Percentiles rank a stretch among this genome's conserved stretches.
Evolutionary conservation across 2,888 invertebrate genomes (phyloP).

Genomic region (Nemotelus nigrinus): DNA sequence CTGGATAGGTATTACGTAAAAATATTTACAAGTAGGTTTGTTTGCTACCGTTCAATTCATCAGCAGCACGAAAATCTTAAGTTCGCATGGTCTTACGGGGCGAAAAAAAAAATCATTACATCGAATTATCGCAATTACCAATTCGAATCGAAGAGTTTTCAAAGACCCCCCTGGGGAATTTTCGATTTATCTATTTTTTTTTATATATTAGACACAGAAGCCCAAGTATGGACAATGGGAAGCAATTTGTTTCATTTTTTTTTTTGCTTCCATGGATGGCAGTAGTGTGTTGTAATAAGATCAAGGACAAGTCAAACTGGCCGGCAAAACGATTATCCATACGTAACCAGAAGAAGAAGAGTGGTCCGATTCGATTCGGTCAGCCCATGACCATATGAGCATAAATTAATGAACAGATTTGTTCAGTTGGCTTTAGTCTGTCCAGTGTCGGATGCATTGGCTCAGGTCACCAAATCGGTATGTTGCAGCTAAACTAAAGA

Average conservation of each 20-base stretch:
- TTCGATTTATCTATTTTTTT: too few relatives aligned
- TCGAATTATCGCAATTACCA: too few relatives aligned
- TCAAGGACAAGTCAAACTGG: conserved; percentile 6
- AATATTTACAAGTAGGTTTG: too few relatives aligned
- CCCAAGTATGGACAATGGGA: neutral
- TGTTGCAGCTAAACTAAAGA: neutral
- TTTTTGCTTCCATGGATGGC: neutral
- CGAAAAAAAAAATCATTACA: too few relatives aligned
- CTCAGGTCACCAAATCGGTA: neutral
- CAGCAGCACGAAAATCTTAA: too few relatives aligned
- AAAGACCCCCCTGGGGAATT: too few relatives aligned
- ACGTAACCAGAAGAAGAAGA: neutral
- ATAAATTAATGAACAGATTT: too few relatives aligned
- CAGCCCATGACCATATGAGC: neutral
- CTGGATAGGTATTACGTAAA: neutral
- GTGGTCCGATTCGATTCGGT: neutral
- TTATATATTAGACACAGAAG: too few relatives aligned
- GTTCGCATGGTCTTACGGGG: too few relatives aligned
- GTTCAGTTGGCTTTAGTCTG: neutral
- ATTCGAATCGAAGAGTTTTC: too few relatives aligned
- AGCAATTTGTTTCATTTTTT: conserved; percentile 22
- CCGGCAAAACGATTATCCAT: neutral
- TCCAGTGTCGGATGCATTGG: neutral
- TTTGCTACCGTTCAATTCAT: too few relatives aligned
- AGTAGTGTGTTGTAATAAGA: conserved; percentile 24